A percentile compares a stretch with the other conserved stretches of the same genome.
These are phyloP conservation scores for Dendroctonus valens DNA, from an alignment of 1,140 invertebrate genomes.

Conservation along the genomic window DNA sequence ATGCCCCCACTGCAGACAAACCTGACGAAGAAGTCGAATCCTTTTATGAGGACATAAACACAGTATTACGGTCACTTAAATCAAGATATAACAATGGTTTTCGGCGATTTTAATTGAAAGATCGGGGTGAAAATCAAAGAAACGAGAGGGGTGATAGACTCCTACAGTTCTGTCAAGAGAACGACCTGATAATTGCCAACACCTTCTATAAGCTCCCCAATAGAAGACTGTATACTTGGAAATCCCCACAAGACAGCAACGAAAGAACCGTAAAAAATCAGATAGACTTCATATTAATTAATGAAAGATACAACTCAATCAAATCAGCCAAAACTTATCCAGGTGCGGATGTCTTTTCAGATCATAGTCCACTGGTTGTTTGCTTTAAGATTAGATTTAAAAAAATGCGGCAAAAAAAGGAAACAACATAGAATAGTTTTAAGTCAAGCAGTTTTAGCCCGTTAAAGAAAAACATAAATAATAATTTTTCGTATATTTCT, in stretches of 20 bases:
- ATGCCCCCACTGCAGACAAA: constrained; percentile 40
- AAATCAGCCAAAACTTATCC: constrained; percentile 43
- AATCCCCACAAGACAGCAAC: constrained; percentile 41
- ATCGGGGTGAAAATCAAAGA: constrained; percentile 33
- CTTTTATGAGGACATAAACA: constrained; percentile 36
- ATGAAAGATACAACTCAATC: constrained; percentile 43
- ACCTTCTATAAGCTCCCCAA: constrained; percentile 44
- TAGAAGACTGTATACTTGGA: constrained; percentile 48
- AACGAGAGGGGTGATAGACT: constrained; percentile 46
- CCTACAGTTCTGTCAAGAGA: constrained; percentile 45
- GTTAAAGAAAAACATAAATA: too few species aligned
- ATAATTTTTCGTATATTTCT: too few species aligned
- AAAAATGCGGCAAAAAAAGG: too few species aligned
- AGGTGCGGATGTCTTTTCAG: constrained; percentile 36
- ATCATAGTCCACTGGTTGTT: constrained; percentile 41
- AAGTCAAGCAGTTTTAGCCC: too few species aligned
- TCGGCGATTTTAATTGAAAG: constrained; percentile 44
- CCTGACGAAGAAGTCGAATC: constrained; percentile 33
- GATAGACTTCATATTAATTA: constrained; percentile 47
- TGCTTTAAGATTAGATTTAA: background rate
- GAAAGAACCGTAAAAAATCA: constrained; percentile 44
- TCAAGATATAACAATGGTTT: constrained; percentile 37
- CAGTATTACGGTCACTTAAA: constrained; percentile 24
- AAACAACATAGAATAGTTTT: too few species aligned
- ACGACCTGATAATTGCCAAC: constrained; percentile 44